These are phyloP conservation scores for Buphagus erythrorhynchus DNA, from an alignment of 2,797 vertebrate species.

Conservation along the genomic window DNA sequence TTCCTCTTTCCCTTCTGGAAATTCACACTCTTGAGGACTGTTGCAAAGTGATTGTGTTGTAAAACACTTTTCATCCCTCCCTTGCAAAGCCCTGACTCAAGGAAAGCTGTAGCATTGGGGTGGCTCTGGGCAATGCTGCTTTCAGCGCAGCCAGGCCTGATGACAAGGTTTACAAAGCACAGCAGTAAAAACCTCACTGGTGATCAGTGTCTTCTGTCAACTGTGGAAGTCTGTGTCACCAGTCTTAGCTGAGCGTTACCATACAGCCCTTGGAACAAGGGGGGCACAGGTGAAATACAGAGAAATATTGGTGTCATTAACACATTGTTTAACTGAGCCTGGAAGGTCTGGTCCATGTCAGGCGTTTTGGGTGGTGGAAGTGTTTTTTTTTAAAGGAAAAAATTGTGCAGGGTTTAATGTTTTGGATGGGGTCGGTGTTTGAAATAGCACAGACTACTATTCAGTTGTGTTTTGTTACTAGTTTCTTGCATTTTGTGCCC, in stretches of 20 bases:
- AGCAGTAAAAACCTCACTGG: background rate
- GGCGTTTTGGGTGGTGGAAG: background rate
- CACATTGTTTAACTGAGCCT: background rate
- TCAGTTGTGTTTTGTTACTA: background rate
- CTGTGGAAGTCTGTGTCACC: background rate
- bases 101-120: background rate
- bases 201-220: background rate
- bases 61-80: background rate
- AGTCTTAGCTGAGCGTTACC: background rate
- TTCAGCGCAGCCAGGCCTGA: background rate
- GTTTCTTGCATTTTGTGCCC: background rate
- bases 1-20: background rate
- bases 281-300: background rate
- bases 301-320: background rate
- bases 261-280: background rate
- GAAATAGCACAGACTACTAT: background rate
- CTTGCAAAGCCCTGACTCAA: background rate
- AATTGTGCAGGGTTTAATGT: background rate
- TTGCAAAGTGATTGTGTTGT: background rate
- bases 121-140: rapidly evolving
- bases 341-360: background rate
- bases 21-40: background rate
- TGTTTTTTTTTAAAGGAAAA: background rate
- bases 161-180: background rate
- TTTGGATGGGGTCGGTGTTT: rapidly evolving